Evolutionary conservation across 2,113 vertebrate species (phyloP).

Genomic region (Sialia sialis): DNA sequence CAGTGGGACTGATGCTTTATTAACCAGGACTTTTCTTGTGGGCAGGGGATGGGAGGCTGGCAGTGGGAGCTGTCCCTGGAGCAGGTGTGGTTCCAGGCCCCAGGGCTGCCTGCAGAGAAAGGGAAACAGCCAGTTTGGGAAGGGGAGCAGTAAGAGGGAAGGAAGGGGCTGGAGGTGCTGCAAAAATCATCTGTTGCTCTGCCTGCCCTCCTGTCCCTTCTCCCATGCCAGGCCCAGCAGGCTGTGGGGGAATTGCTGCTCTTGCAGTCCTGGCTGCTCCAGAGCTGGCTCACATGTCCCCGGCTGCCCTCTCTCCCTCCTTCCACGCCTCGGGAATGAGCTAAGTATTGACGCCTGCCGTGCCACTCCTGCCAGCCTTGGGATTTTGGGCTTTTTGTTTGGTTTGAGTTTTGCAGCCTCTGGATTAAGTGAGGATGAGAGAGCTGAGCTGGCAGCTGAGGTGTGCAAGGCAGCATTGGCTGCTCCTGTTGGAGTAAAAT

Average conservation of each 20-base stretch:
- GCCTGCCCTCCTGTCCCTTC: background rate
- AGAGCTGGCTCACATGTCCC: background rate
- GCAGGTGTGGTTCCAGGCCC: background rate
- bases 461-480: background rate
- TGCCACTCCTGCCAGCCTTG: background rate
- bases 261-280: background rate
- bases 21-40: background rate
- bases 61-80: fast-evolving
- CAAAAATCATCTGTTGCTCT: background rate
- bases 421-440: background rate
- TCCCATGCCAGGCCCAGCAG: background rate
- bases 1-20: background rate
- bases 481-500: background rate
- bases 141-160: background rate
- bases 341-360: background rate
- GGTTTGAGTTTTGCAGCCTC: background rate
- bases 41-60: background rate
- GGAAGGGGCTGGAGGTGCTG: background rate
- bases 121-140: background rate
- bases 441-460: background rate
- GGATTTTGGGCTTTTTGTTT: background rate
- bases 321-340: background rate
- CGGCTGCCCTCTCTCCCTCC: background rate
- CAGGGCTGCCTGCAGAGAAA: fast-evolving
- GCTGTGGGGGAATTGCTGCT: background rate